Evolutionary conservation across 2,113 vertebrate species (phyloP), one percentile per base, ranked within the genome.

Genomic region (Todiramphus saurophagus): DNA sequence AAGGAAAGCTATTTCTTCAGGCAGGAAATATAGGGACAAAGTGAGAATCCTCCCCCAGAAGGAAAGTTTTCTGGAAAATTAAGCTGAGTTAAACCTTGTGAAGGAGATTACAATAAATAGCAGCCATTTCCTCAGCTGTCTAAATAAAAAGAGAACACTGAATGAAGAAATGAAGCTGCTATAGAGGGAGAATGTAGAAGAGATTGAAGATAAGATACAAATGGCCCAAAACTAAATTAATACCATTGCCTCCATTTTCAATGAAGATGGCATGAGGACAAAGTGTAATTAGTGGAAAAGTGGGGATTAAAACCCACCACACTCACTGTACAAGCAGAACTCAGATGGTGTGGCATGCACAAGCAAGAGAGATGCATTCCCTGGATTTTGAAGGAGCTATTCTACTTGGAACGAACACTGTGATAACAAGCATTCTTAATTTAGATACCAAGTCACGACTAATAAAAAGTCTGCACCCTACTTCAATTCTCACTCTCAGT

Each of bases 51-150:
- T 51, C 50, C 28, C 44, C 19, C 7, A 37, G 8, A 96, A 94
- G 28, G 50, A 79, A 94, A 87, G 48, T 83, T 93, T 85, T 89
- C 70, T 79, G 56, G 67, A 96, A 96, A 95, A 93, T 82, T 76
- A 89, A 84, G 27, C 46, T 56, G 39, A 60, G 16, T 91, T 96
- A 87, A 91, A 85, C 24, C 30, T 95, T 91, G 46, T 24, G 76
- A 89, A 94, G 43, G 70, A n/a, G 62, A 73, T 69, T 84, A 85
- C 89, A 97, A 89, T 33, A 94, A 95, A 93, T 66, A 93, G 48
- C 25, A 90, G 39, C 63, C 74, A 66, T 79, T 96, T 94, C 30
- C 50, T 66, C 44, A 87, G 74, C 44, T 87, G 66, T 82, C 66
- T 85, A 95, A 95, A 94, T 68, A 91, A 78, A 92, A 91, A 64